These are phyloP conservation scores for Polyodon spathula DNA, from an alignment of 2,113 vertebrate species.

Conservation along the genomic window DNA sequence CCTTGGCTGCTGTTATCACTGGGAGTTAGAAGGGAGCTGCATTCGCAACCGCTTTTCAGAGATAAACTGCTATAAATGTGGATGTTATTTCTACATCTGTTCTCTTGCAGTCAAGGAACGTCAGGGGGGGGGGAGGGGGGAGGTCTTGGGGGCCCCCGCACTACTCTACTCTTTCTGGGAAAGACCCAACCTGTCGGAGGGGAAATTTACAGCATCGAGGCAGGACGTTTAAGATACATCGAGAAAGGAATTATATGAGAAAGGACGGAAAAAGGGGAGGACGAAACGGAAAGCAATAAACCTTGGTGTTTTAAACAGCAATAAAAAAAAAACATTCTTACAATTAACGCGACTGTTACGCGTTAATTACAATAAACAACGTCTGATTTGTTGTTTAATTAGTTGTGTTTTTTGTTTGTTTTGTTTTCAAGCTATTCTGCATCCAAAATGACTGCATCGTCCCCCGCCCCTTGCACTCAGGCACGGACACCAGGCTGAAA, in stretches of 20 bases:
- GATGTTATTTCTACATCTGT: constrained; percentile 38
- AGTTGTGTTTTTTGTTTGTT: too few relatives aligned
- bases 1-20: constrained; percentile 50
- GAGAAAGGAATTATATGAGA: constrained; percentile 12
- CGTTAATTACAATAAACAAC: too few relatives aligned
- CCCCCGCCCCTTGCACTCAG: constrained; percentile 4
- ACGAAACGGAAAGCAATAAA: constrained; percentile 4
- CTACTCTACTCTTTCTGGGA: too few relatives aligned
- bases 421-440: constrained; percentile 9
- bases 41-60: constrained; percentile 27
- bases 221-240: constrained; percentile 22
- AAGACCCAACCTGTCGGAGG: too few relatives aligned
- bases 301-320: too few relatives aligned
- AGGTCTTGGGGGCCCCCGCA: too few relatives aligned
- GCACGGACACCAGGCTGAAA: constrained; percentile 11
- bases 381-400: too few relatives aligned
- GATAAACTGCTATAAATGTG: constrained; percentile 25
- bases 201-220: constrained; percentile 26
- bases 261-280: constrained; percentile 12
- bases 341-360: too few relatives aligned
- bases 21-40: constrained; percentile 49
- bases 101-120: constrained; percentile 41
- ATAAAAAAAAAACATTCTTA: too few relatives aligned
- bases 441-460: constrained; percentile 13
- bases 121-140: too few relatives aligned